A percentile compares a stretch with the other conserved stretches of the same genome.
phyloP scores from a whole-genome alignment of 1,140 invertebrate species.

The Leptestheria dahalacensis region DNA sequence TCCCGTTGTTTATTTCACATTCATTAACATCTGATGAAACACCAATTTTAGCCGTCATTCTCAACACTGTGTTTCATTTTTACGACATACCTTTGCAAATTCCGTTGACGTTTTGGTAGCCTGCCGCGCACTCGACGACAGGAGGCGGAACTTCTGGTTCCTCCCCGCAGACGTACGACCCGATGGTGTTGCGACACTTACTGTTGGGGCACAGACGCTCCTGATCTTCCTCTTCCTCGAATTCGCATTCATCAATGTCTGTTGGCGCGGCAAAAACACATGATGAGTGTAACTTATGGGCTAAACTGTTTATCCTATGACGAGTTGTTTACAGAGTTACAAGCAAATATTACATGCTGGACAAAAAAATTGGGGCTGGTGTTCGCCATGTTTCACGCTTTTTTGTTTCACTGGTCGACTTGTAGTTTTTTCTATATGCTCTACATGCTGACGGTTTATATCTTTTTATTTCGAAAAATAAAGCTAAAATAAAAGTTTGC shows the following conservation, averaged over 20 bases:
- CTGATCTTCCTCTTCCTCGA: constrained; percentile 15
- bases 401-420: too few relatives aligned
- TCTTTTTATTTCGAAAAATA: too few relatives aligned
- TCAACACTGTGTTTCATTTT: neutral
- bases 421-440: too few relatives aligned
- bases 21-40: constrained; percentile 34
- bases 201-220: constrained; percentile 17
- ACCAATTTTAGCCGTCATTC: neutral
- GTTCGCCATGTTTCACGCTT: too few relatives aligned
- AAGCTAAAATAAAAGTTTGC: too few relatives aligned
- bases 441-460: too few relatives aligned
- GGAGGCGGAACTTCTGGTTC: constrained; percentile 27
- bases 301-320: too few relatives aligned
- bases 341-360: too few relatives aligned
- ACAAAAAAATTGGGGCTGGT: too few relatives aligned
- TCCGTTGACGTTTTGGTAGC: constrained; percentile 23
- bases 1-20: constrained; percentile 35
- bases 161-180: constrained; percentile 25
- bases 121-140: constrained; percentile 27
- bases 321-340: too few relatives aligned
- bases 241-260: constrained; percentile 27
- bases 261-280: too few relatives aligned
- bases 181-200: constrained; percentile 28
- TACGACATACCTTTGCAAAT: constrained; percentile 29
- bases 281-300: too few relatives aligned